Evolutionary conservation across 2,797 vertebrate species (phyloP).

Genomic region (Varecia variegata): DNA sequence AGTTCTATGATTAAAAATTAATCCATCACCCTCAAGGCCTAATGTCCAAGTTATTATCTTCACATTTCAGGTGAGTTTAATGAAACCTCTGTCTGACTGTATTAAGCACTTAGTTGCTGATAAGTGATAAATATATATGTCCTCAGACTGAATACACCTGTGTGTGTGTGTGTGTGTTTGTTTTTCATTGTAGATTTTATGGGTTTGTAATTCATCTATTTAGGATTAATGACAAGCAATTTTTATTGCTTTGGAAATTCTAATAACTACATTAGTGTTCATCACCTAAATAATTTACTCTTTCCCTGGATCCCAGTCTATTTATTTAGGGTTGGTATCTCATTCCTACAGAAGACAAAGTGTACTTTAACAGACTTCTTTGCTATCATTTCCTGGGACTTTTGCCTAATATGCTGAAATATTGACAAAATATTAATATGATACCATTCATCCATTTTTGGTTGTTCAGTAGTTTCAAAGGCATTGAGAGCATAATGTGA

Average conservation of each 20-base stretch:
- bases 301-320: background rate
- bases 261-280: conserved; percentile 5
- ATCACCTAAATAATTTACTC: background rate
- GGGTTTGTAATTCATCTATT: conserved; percentile 16
- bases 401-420: background rate
- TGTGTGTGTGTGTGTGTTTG: background rate
- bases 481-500: background rate
- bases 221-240: conserved; percentile 15
- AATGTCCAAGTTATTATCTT: conserved; percentile 47
- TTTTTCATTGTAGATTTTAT: conserved; percentile 39
- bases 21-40: conserved; percentile 31
- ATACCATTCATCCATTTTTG: background rate
- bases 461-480: background rate
- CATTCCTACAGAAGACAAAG: background rate
- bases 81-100: conserved; percentile 14
- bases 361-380: background rate
- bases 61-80: conserved; percentile 50
- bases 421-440: background rate
- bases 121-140: conserved; percentile 49
- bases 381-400: background rate
- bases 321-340: background rate
- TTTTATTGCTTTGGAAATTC: conserved; percentile 42
- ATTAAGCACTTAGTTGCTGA: conserved; percentile 44
- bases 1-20: conserved; percentile 65
- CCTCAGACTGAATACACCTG: background rate